Evolutionary conservation across 1,140 invertebrate species (phyloP), one percentile per base, ranked within the genome.

Genomic region (Temnothorax nylanderi): DNA sequence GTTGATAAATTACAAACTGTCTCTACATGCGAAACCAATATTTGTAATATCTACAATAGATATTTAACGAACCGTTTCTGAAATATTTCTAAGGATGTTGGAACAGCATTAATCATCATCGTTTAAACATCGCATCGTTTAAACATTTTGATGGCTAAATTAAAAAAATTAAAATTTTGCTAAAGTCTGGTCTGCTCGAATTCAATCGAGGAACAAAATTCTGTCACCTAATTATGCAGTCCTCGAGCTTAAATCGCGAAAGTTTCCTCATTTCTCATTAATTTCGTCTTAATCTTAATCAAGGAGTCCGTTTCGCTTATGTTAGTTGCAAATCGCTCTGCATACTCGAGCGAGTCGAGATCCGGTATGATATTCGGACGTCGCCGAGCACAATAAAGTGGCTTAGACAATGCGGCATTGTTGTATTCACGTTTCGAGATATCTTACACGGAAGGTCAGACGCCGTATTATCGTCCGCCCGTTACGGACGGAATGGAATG

Each of bases 331-430:
- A 74, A 62, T 62, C 69, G 49, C 60, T 3, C 4, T 2, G 26
- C 51, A 34, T 32, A 77, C 13, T 18, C 75, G 56, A 32, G 56
- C 44, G 60, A 62, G 54, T 32, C 41, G 56, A 85, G 65, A 71
- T 81, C 44, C 54, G 62, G 26, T 16, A 21, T 81, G 76, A 80
- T 86, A 78, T 81, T 82, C 44, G 65, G 69, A 86, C 77, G 65
- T 69, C 32, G 44, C n/a, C 69, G 34, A 60, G 85, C 51, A 89
- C 89, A 92, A 92, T 89, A 90, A 92, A 92, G 76, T 90, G 82
- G 44, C 58, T 78, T 75, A 87, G 87, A 91, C 90, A 91, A 92
- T 91, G 74, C 67, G 37, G 64, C 62, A 92, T 89, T 80, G 87
- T 87, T 85, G 82, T 64, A 21, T 41, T 21, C 41, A 10, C 67